Evolutionary conservation across 2,888 invertebrate genomes (phyloP), one percentile per base, ranked within the genome.

Genomic region (Stenichneumon culpator): DNA sequence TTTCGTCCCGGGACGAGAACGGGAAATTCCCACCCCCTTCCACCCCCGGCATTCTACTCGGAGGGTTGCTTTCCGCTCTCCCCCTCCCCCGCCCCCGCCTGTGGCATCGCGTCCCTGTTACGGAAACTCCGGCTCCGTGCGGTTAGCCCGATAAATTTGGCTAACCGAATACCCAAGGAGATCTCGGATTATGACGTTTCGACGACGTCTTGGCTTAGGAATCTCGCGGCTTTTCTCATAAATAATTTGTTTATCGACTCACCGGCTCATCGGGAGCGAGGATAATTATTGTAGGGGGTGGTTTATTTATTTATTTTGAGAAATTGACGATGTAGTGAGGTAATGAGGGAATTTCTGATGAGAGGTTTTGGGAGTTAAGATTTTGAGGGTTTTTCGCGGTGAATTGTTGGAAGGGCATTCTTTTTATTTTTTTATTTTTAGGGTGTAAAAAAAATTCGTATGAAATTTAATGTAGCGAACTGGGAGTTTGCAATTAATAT

Each of bases 81-180:
- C 70, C 25, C 16, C n/a, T 0, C 39, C 6, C 7, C 28, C 36
- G 0, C 7, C 28, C 36, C 39, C n/a, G 14, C 63, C 32, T 63
- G 50, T 57, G 57, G 22, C 25, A 54, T 54, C 63, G 7, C 52
- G 16, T 19, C 36, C n/a, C 22, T 36, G 52, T 25, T 67, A 19
- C 39, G 52, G 67, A 52, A 77, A 50, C 70, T 60, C 50, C 32
- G 60, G 52, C 50, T 50, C 57, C 77, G 54, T 63, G 84, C 60
- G 84, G 84, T 84, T 82, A 39, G 50, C 69, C 65, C 79, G 81
- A 69, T 79, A 74, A 79, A 84, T 84, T 84, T 82, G 84, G 78
- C 84, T 82, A 79, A 84, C 84, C 81, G 74, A 78, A 81, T 78
- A 28, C 68, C 52, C 77, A 44, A 19, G 32, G 47, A 65, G 68